These are phyloP conservation scores for Craniophora ligustri DNA, from an alignment of 2,888 invertebrate species.

Conservation along the genomic window DNA sequence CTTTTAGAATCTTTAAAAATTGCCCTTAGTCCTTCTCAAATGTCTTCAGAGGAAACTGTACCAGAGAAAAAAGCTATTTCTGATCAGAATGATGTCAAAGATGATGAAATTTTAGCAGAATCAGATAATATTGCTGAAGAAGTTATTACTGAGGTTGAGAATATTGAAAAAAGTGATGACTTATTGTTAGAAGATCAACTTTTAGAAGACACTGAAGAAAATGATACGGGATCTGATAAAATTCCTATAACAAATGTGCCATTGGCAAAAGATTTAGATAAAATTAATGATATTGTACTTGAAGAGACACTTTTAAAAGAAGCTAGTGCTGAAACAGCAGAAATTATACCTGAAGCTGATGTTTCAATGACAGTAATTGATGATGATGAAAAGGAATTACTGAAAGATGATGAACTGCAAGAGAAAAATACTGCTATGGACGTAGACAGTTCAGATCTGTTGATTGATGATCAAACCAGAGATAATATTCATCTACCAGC, in stretches of 20 bases:
- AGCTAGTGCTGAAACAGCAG: slow-evolving; percentile 1
- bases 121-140: not conserved
- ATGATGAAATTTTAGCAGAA: not conserved
- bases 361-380: slow-evolving; percentile 18
- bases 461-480: not conserved
- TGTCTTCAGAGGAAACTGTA: not conserved
- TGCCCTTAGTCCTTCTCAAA: not conserved
- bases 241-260: not conserved
- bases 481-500: not conserved
- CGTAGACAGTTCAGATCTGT: slow-evolving; percentile 18
- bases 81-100: not conserved
- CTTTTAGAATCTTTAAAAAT: too few relatives aligned
- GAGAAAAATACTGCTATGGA: slow-evolving; percentile 21
- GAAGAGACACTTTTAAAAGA: slow-evolving; percentile 20
- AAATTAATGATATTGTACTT: slow-evolving; percentile 7
- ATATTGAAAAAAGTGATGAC: not conserved
- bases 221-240: not conserved
- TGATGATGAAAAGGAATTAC: slow-evolving; percentile 17
- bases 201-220: not conserved
- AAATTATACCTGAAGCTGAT: slow-evolving; percentile 2
- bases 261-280: not conserved
- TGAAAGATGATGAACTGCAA: slow-evolving; percentile 33
- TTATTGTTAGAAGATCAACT: not conserved
- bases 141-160: not conserved
- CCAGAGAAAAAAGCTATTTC: not conserved